A percentile compares a stretch with the other conserved stretches of the same genome.
Evolutionary conservation across 2,113 vertebrate species (phyloP).

Genomic region (Damaliscus lunatus): DNA sequence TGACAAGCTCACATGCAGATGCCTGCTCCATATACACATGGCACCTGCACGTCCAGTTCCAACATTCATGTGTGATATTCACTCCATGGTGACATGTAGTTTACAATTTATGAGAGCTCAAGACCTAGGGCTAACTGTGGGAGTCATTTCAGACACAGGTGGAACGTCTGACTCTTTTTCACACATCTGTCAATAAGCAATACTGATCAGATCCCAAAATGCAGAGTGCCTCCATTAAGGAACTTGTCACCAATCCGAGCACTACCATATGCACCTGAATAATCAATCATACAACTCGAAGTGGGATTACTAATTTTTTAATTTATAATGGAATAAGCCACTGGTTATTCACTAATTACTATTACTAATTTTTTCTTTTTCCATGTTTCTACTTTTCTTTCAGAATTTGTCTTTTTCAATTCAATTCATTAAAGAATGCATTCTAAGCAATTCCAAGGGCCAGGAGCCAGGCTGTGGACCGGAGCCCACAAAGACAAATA

Average conservation of each 20-base stretch:
- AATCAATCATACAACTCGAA: neutral
- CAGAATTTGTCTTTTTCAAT: neutral
- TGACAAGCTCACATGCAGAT: fast-evolving
- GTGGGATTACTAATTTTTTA: neutral
- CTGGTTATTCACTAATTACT: neutral
- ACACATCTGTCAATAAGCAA: neutral
- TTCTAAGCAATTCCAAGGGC: neutral
- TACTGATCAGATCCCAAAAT: neutral
- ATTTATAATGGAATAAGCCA: neutral
- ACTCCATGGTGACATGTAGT: neutral
- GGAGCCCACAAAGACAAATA: neutral
- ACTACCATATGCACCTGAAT: neutral
- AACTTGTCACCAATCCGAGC: neutral
- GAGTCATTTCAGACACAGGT: neutral
- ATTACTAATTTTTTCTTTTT: too few species aligned
- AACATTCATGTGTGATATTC: neutral
- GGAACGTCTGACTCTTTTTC: neutral
- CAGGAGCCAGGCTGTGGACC: fast-evolving
- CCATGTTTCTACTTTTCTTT: neutral
- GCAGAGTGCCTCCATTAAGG: neutral
- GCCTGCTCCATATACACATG: neutral
- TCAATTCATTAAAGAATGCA: neutral
- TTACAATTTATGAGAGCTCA: neutral
- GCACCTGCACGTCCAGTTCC: neutral
- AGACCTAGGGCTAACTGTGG: neutral